These are phyloP conservation scores for Pilophorus perplexus DNA, from an alignment of 2,888 invertebrate genomes.

Conservation along the genomic window DNA sequence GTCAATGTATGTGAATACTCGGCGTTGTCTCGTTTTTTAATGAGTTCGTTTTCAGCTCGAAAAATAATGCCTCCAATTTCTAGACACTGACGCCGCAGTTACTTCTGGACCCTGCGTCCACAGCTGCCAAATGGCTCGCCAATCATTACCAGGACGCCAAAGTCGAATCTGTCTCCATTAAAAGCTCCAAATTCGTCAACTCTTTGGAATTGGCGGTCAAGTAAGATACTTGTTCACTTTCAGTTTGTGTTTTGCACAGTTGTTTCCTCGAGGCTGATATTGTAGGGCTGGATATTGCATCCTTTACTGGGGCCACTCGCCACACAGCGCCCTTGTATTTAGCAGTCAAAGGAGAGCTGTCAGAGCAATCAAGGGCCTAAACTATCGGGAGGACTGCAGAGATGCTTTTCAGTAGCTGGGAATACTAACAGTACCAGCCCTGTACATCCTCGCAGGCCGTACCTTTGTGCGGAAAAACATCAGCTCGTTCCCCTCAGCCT, in stretches of 20 bases:
- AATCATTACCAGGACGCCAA: conserved; percentile 64
- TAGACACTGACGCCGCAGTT: conserved; percentile 40
- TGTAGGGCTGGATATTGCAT: no score
- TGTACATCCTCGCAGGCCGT: no score
- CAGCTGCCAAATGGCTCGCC: conserved; percentile 78
- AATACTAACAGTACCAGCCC: no score
- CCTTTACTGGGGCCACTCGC: no score
- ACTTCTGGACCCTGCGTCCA: conserved; percentile 84
- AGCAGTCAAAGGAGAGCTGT: no score
- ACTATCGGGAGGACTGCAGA: no score
- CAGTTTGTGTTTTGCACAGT: no score
- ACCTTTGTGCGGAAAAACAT: no score
- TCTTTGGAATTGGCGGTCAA: conserved; percentile 71
- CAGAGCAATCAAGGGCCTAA: no score
- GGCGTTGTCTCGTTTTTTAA: background rate
- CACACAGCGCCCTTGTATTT: no score
- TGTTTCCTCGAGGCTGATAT: background rate
- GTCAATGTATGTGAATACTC: conserved; percentile 60
- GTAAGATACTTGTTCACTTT: conserved; percentile 55
- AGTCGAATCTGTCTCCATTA: conserved; percentile 76
- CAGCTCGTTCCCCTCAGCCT: no score
- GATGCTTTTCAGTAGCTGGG: no score
- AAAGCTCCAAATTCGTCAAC: conserved; percentile 70
- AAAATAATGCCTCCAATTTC: background rate
- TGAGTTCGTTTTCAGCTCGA: background rate